A percentile compares a stretch with the other conserved stretches of the same genome.
phyloP scores from a whole-genome alignment of 2,888 invertebrate genomes.

The Agrotis segetum region DNA sequence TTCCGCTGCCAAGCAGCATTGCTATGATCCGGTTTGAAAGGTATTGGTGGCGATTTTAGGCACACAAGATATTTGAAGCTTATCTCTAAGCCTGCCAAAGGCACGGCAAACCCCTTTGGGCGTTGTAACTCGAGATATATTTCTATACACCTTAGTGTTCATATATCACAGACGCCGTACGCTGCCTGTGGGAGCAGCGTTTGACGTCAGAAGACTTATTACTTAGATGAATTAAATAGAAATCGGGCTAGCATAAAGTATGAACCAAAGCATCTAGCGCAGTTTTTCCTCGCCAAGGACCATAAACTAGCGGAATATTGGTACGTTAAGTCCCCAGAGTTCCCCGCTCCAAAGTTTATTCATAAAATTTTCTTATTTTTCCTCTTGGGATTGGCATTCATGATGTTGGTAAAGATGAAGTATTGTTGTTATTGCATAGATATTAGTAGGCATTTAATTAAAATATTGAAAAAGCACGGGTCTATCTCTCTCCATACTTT shows the following conservation, averaged over 20 bases:
- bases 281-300: too few relatives aligned
- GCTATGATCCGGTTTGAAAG: conserved; percentile 9
- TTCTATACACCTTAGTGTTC: not conserved
- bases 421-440: not conserved
- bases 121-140: not conserved
- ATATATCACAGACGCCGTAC: not conserved
- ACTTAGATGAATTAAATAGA: not conserved
- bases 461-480: not conserved
- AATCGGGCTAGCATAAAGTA: not conserved
- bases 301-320: too few relatives aligned
- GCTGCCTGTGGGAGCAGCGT: not conserved
- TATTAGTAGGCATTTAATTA: too few relatives aligned
- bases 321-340: not conserved
- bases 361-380: conserved; percentile 11
- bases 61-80: conserved; percentile 16
- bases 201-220: not conserved
- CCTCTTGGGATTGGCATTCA: not conserved
- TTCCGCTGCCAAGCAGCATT: conserved; percentile 11
- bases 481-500: not conserved
- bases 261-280: not conserved
- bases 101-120: conserved; percentile 6
- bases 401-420: conserved; percentile 5
- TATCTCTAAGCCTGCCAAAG: conserved; percentile 17
- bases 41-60: conserved; percentile 2
- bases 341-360: not conserved